Evolutionary conservation across 2,113 vertebrate genomes (phyloP), one percentile per base, ranked within the genome.

Genomic region (Catharus fuscescens): DNA sequence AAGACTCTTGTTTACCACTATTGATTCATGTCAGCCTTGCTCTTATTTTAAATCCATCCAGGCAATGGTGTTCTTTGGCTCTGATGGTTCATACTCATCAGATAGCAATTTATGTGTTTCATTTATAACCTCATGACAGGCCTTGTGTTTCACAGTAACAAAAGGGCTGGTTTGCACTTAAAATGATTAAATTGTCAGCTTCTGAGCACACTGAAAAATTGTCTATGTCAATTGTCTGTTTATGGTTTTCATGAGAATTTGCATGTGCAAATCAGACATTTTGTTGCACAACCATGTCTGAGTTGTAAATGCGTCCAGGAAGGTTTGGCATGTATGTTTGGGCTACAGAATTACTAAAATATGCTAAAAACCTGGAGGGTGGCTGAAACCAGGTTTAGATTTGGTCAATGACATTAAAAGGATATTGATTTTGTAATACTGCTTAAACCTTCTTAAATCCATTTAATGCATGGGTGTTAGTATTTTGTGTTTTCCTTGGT

Each of bases 401-500:
- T 34, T 50, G 29, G 38, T 92, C 12, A 29, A 80, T 92, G 67
- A 88, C 65, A 32, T 62, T 80, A 70, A 36, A 92, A 42, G 9
- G 53, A 80, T 53, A 26, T 92, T 95, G 78, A 72, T 80, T 88
- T 93, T 82, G 69, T 84, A 95, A 86, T 56, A 50, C 71, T 95
- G 72, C 61, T 84, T 70, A 95, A 90, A 90, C 42, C 42, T 90
- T 71, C 52, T 97, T 95, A 85, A 95, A 94, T 97, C 92, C 14
- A 90, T 92, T 96, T 91, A 90, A 78, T 74, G 88, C 32, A 44
- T 82, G 56, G 21, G 1, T 77, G 59, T 59, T 67, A 15, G 67
- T 86, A 64, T 90, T 96, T 92, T 84, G 82, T 96, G 82, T 94
- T 96, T 87, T 96, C 59, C 81, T 87, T 95, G 84, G 64, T 66